Base-by-base conservation (phyloP, 2,113 vertebrate species). In the Rhegmatorhina hoffmannsi region DNA sequence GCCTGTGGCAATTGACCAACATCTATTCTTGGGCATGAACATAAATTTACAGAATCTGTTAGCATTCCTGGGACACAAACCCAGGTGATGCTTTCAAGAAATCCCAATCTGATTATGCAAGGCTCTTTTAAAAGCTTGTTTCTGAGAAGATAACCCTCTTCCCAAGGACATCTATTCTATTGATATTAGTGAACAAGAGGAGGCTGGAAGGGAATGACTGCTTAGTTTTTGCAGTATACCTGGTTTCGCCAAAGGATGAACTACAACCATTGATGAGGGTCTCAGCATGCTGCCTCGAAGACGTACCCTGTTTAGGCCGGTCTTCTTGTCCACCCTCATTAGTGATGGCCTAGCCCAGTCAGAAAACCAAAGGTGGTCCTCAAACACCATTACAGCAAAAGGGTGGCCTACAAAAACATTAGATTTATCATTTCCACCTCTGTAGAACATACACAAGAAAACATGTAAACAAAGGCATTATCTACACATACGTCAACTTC, bases 181-280 rank as follows among this genome's bases (percentile, higher is more conserved):
- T 46, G 55, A 8, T 49, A 60, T 14, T 36, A 69, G 53, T 7
- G 56, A 89, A 50, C 33, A 93, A 20, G 70, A 69, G 75, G 26
- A 91, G 50, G 60, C 38, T 87, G 79, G 78, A 93, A 95, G 73
- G 91, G 84, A 97, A 84, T 68, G 78, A 50, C 93, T 84, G 87
- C 56, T 58, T 44, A 28, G 59, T 62, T 83, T 91, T 89, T 87
- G 91, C 95, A 83, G 87, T 94, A 53, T 98, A 99, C 99, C 99
- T 98, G 99, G 98, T 98, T 99, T 99, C 83, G 98, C 98, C 69
- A 99, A 97, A 46, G 98, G 99, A 93, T 99, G 99, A 84, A 99
- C 97, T 92, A 99, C 97, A 95, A 98, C 98, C 84, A 99, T 64
- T 82, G 99, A 98, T 25, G 98, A 98, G 25, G 99, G 99, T 92